These are phyloP conservation scores for Xenopus petersii DNA, from an alignment of 2,797 vertebrate genomes.

Conservation along the genomic window DNA sequence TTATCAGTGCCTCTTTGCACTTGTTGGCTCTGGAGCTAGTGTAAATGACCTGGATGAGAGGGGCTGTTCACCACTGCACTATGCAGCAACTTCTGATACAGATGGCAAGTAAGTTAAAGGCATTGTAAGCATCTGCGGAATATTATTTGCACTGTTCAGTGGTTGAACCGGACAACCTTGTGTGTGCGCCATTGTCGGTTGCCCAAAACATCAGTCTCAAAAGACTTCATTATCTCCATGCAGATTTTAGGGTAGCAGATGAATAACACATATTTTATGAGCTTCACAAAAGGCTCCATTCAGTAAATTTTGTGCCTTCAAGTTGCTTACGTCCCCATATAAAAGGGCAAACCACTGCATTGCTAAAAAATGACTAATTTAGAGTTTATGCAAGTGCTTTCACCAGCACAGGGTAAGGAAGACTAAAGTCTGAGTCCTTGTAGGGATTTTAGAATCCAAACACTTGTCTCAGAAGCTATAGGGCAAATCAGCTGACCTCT, in stretches of 20 bases:
- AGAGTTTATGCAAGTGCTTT: no score
- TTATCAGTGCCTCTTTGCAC: constrained; percentile 98
- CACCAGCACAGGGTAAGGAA: no score
- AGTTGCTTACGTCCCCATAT: no score
- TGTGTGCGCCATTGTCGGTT: not conserved
- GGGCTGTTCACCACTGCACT: constrained; percentile 95
- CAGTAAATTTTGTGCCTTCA: no score
- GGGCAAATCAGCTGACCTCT: no score
- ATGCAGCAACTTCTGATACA: constrained; percentile 91
- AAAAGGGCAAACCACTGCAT: no score
- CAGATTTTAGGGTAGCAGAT: not conserved
- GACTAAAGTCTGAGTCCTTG: no score
- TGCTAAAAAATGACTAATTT: no score
- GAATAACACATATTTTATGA: not conserved
- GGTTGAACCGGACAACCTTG: no score
- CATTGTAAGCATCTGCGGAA: not conserved
- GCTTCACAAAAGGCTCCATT: constrained; percentile 19
- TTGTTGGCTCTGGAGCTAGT: constrained; percentile 96
- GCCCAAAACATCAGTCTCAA: not conserved
- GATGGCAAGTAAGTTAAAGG: constrained; percentile 87
- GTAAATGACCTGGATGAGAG: constrained; percentile 93
- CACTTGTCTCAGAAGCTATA: no score
- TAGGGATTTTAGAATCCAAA: no score
- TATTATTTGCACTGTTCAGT: not conserved
- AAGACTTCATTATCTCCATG: constrained; percentile 9